Evolutionary conservation across 1,140 invertebrate species (phyloP), one percentile per base, ranked within the genome.

Genomic region (Trachelipus rathkii): DNA sequence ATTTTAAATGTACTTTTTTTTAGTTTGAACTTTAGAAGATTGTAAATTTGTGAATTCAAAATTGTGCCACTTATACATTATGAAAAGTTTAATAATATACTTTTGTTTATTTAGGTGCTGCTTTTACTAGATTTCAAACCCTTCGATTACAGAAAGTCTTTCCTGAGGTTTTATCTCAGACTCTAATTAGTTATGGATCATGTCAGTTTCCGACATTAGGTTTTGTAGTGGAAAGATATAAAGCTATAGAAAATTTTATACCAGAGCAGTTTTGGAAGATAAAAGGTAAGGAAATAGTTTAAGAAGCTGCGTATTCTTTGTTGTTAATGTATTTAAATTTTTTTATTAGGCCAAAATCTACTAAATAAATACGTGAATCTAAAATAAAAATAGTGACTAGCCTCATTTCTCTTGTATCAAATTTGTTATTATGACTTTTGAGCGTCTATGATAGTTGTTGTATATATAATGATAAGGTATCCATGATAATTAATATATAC

Each of bases 101-200:
- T 75, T 73, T 68, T 45, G 79, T 77, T 21, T 76, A 79, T 81
- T 44, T 85, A 92, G 94, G 96, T 79, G 97, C 97, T 71, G 94
- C 97, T 44, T 99, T 99, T 85, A 99, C 97, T n/a, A 88, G 98
- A 71, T 95, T 99, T 84, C 97, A 99, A 89, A 99, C 98, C 0
- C 83, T 99, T 43, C 88, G 96, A 67, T 84, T 99, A 0, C 90
- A 93, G 83, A 91, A 91, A 84, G 89, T 94, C 10, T 87, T 87
- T 78, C 86, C 87, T 11, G 78, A 85, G 73, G 83, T 84, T 6
- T 80, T 88, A 60, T 83, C 89, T 0, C 89, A 93, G 44, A 90
- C 92, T 84, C 84, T 99, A 0, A 93, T 99, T 33, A 99, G 96
- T 85, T 97, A 99, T 86, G 97, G 98, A 0, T 95, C 93, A 71